Evolutionary conservation across 2,888 invertebrate genomes (phyloP).

Genomic region (Pseudococcus viburni): DNA sequence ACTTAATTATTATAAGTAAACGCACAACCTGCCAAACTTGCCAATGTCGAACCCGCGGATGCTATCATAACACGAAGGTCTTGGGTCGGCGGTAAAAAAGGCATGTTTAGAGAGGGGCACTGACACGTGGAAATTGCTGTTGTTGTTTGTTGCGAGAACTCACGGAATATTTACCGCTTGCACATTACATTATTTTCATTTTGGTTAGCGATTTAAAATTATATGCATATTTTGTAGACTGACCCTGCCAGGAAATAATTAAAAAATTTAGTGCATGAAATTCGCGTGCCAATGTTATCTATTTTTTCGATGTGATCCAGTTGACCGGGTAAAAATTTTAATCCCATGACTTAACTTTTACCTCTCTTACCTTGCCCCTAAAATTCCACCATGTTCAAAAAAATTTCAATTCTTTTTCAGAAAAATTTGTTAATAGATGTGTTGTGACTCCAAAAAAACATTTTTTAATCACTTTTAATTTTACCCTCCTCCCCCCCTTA

Average conservation of each 20-base stretch:
- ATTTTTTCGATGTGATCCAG: too few species aligned
- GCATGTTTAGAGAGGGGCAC: conserved; percentile 46
- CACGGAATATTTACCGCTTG: conserved; percentile 52
- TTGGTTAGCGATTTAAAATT: conserved; percentile 39
- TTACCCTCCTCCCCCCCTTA: too few species aligned
- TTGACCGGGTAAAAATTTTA: too few species aligned
- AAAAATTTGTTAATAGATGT: too few species aligned
- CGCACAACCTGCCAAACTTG: conserved; percentile 54
- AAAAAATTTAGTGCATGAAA: too few species aligned
- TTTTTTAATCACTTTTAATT: too few species aligned
- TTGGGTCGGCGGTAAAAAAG: background rate
- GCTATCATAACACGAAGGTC: conserved; percentile 58
- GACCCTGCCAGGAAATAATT: background rate
- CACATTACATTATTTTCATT: background rate
- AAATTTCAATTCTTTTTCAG: too few species aligned
- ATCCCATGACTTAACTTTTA: too few species aligned
- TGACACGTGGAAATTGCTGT: conserved; percentile 64
- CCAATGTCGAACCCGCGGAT: conserved; percentile 1
- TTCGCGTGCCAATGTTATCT: too few species aligned
- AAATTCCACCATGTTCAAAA: too few species aligned
- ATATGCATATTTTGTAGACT: conserved; percentile 52
- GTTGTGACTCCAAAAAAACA: too few species aligned
- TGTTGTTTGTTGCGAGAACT: conserved; percentile 66
- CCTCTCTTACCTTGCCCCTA: too few species aligned
- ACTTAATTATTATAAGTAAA: background rate